Percentiles rank a stretch among this genome's conserved stretches.
These are phyloP conservation scores for Salmo trutta DNA, from an alignment of 2,797 vertebrate species.

Conservation along the genomic window DNA sequence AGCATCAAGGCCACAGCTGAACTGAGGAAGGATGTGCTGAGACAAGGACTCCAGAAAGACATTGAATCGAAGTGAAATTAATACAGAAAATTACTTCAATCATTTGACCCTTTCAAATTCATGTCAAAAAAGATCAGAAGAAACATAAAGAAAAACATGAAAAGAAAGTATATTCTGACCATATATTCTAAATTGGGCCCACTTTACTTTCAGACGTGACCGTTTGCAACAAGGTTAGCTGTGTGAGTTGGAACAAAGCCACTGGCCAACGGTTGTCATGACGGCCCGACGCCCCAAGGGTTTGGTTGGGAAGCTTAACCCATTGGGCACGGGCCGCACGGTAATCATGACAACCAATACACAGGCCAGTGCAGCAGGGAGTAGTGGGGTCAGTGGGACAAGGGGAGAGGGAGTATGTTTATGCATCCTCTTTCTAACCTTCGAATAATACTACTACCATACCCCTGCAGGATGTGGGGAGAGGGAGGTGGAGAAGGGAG, in stretches of 20 bases:
- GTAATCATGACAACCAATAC: slow-evolving; percentile 54
- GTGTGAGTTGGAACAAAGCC: slow-evolving; percentile 82
- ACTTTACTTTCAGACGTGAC: slow-evolving; percentile 38
- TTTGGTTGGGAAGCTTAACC: slow-evolving; percentile 70
- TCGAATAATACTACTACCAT: slow-evolving; percentile 31
- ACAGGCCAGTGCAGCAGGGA: slow-evolving; percentile 16
- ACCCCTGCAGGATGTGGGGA: slow-evolving; percentile 13
- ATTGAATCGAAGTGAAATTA: slow-evolving; percentile 7
- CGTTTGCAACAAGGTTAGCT: slow-evolving; percentile 63
- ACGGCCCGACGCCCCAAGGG: slow-evolving; percentile 49
- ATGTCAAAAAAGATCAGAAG: slow-evolving; percentile 16
- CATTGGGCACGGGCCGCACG: slow-evolving; percentile 46
- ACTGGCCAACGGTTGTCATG: slow-evolving; percentile 54
- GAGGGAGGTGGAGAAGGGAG: slow-evolving; percentile 5
- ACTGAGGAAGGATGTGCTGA: slow-evolving; percentile 34
- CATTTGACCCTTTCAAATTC: background rate
- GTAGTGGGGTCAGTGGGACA: background rate
- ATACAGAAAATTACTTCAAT: slow-evolving; percentile 18
- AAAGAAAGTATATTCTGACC: background rate
- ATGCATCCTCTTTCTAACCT: background rate
- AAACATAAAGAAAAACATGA: background rate
- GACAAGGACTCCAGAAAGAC: slow-evolving; percentile 34
- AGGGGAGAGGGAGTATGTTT: background rate
- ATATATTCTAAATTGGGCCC: slow-evolving; percentile 27
- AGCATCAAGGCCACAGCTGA: slow-evolving; percentile 49